Conservation (phyloP, 2,113 vertebrate genomes). For the Microtus oregoni region DNA sequence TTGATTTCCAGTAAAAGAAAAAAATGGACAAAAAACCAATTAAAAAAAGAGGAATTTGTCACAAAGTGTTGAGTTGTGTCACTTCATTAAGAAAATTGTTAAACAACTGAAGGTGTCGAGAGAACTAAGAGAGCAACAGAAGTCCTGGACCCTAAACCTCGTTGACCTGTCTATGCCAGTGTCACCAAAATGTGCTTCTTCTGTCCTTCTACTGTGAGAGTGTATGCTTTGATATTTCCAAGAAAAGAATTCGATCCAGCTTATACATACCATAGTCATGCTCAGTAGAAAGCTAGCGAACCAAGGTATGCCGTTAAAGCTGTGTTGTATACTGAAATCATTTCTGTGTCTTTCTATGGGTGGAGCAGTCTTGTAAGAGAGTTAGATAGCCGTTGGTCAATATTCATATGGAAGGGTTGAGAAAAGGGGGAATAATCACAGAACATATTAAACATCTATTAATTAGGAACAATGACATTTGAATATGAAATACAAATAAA, state of each 20-base stretch:
- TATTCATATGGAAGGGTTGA: neutral
- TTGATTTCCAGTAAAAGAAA: neutral
- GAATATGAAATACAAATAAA: neutral
- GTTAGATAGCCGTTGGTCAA: neutral
- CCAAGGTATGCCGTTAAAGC: too few relatives aligned
- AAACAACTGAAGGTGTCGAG: neutral
- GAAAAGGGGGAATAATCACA: neutral
- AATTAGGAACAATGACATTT: constrained; percentile 2
- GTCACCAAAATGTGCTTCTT: neutral
- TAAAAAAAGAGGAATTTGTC: neutral
- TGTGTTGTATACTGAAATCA: neutral
- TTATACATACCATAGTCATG: neutral
- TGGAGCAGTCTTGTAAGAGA: neutral
- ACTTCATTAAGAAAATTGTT: constrained; percentile 5
- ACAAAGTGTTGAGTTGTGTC: neutral
- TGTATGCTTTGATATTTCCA: neutral
- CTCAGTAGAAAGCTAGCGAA: neutral
- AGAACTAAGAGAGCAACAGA: neutral
- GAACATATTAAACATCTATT: neutral
- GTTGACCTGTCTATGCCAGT: neutral
- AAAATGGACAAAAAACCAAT: neutral
- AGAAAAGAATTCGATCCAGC: neutral
- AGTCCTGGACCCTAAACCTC: neutral
- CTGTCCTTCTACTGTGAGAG: neutral
- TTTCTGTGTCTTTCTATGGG: neutral